Percentiles rank a stretch among this genome's conserved stretches.
Conservation (phyloP, 2,113 vertebrate genomes). For the Corvus hawaiiensis region DNA sequence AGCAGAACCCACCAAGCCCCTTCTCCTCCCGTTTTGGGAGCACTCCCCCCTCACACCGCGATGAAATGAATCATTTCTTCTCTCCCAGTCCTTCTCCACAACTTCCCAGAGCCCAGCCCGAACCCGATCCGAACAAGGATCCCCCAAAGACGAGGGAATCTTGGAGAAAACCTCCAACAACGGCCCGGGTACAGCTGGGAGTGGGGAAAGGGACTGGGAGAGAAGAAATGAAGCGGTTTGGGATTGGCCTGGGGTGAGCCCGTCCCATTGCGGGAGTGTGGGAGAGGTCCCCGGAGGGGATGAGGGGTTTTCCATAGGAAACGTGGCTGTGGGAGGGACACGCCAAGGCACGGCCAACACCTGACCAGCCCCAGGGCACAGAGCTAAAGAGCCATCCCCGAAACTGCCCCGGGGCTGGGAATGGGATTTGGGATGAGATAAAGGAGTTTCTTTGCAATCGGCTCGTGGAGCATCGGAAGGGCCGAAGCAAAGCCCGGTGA, state of each 20-base stretch:
- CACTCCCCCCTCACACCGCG: background rate
- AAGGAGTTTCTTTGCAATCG: background rate
- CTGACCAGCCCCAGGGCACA: background rate
- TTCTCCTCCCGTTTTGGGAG: background rate
- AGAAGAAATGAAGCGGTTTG: rapidly evolving
- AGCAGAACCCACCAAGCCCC: background rate
- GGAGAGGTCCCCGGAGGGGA: background rate
- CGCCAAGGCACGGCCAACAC: rapidly evolving
- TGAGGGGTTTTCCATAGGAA: background rate
- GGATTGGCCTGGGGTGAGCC: background rate
- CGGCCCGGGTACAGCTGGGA: rapidly evolving
- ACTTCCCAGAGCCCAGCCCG: background rate
- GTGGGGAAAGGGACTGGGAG: background rate
- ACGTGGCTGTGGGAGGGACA: background rate
- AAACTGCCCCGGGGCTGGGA: background rate
- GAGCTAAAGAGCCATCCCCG: rapidly evolving
- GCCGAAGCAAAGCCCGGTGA: rapidly evolving
- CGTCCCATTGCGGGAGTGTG: rapidly evolving
- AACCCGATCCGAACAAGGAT: rapidly evolving
- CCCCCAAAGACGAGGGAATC: background rate
- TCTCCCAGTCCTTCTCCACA: too few relatives aligned
- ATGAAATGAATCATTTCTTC: background rate
- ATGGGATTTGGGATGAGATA: background rate
- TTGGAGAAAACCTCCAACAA: background rate
- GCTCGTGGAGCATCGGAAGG: background rate